phyloP scores from a whole-genome alignment of 2,797 vertebrate genomes.

The Pterois miles region DNA sequence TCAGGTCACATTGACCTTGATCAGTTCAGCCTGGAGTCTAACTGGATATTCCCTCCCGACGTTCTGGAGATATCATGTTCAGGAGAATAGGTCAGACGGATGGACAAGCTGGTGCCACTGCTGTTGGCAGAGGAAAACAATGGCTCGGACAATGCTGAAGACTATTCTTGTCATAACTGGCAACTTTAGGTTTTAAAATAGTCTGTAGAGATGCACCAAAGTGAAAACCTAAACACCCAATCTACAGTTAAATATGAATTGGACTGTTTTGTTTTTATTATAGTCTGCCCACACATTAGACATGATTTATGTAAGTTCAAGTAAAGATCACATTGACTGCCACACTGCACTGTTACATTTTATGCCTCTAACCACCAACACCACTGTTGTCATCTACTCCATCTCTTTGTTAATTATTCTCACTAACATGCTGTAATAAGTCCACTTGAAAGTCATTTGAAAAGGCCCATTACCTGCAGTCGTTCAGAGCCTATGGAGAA shows the following conservation, averaged over 20 bases:
- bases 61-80: too few species aligned
- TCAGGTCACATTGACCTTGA: too few species aligned
- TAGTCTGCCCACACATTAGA: background rate
- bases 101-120: background rate
- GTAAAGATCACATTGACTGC: background rate
- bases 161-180: slow-evolving; percentile 1
- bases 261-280: background rate
- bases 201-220: background rate
- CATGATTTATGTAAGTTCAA: background rate
- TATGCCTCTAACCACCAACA: background rate
- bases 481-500: slow-evolving; percentile 7
- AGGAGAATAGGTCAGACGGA: too few species aligned
- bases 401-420: slow-evolving; percentile 55
- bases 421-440: slow-evolving; percentile 46
- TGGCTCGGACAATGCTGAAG: background rate
- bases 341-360: background rate
- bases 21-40: too few species aligned
- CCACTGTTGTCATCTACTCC: background rate
- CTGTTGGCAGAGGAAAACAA: slow-evolving; percentile 2
- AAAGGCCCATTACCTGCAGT: slow-evolving; percentile 51
- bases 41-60: too few species aligned
- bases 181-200: background rate
- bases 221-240: background rate
- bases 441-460: slow-evolving; percentile 57
- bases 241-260: background rate